A percentile compares a stretch with the other conserved stretches of the same genome.
These are phyloP conservation scores for Tortricodes alternella DNA, from an alignment of 2,888 invertebrate species.

Conservation along the genomic window DNA sequence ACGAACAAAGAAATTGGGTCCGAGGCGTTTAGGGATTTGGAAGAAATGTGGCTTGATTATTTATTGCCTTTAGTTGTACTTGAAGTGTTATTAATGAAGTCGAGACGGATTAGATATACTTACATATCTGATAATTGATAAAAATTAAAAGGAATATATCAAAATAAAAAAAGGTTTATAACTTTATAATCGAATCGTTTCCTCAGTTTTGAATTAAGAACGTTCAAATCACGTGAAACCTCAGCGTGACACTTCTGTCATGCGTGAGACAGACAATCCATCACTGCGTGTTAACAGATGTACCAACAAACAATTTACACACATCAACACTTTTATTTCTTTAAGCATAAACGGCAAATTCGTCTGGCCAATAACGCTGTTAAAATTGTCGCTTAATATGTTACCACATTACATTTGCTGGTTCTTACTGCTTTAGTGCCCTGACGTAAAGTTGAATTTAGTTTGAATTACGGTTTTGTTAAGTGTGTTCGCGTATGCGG, in stretches of 20 bases:
- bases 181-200: constrained; percentile 45
- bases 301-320: constrained; percentile 38
- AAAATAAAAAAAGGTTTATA: no score
- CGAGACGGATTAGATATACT: no score
- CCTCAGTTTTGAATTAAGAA: constrained; percentile 20
- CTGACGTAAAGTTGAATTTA: constrained; percentile 35
- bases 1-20: no score
- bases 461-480: constrained; percentile 10
- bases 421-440: constrained; percentile 3
- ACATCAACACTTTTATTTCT: constrained; percentile 24
- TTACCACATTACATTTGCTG: constrained; percentile 44
- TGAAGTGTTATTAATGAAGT: no score
- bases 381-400: constrained; percentile 42
- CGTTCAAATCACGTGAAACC: constrained; percentile 58
- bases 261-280: constrained; percentile 71
- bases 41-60: no score
- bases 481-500: constrained; percentile 38
- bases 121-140: no score
- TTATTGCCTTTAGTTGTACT: no score
- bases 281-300: constrained; percentile 66
- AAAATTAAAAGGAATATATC: no score
- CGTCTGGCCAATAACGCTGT: neutral
- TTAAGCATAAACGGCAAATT: constrained; percentile 36
- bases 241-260: constrained; percentile 69
- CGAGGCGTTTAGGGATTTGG: no score